Percentiles rank a stretch among this genome's conserved stretches.
These are phyloP conservation scores for Danaus plexippus DNA, from an alignment of 1,140 invertebrate species.

Conservation along the genomic window DNA sequence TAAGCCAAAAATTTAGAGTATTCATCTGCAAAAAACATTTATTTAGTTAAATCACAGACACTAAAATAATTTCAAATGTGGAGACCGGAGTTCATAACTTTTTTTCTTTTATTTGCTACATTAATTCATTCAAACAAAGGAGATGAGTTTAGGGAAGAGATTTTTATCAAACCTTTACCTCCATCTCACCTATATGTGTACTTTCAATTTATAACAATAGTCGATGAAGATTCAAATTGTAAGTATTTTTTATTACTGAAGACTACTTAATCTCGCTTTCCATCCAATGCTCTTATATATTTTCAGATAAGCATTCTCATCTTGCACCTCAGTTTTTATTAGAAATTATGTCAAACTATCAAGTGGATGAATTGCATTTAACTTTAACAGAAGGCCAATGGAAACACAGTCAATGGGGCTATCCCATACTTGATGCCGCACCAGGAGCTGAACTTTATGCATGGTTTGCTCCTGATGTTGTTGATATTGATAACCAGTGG, in stretches of 20 bases:
- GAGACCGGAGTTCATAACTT: constrained; percentile 4
- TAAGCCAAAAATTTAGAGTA: neutral
- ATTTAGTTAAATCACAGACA: neutral
- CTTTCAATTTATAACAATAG: constrained; percentile 87
- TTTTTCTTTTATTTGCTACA: constrained; percentile 15
- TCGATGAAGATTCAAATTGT: constrained; percentile 72
- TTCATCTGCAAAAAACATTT: neutral
- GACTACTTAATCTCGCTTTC: neutral
- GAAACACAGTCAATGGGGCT: constrained; percentile 94
- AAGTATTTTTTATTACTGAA: constrained; percentile 22
- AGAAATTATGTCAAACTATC: constrained; percentile 89
- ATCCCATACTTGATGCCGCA: constrained; percentile 87
- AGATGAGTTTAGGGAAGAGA: constrained; percentile 86
- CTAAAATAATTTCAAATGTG: constrained; percentile 5
- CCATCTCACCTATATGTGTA: constrained; percentile 85
- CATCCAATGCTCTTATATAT: constrained; percentile 13
- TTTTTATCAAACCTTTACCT: constrained; percentile 84
- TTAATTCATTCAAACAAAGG: constrained; percentile 29
- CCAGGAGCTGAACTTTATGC: constrained; percentile 94
- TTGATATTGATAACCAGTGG: constrained; percentile 86
- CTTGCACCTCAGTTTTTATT: constrained; percentile 92
- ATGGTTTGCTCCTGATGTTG: constrained; percentile 82
- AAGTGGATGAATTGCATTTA: constrained; percentile 92
- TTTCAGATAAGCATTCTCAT: constrained; percentile 84
- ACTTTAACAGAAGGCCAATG: constrained; percentile 94